Percentiles rank a stretch among this genome's conserved stretches.
Evolutionary conservation across 2,797 vertebrate genomes (phyloP).

Genomic region (Molossus molossus): DNA sequence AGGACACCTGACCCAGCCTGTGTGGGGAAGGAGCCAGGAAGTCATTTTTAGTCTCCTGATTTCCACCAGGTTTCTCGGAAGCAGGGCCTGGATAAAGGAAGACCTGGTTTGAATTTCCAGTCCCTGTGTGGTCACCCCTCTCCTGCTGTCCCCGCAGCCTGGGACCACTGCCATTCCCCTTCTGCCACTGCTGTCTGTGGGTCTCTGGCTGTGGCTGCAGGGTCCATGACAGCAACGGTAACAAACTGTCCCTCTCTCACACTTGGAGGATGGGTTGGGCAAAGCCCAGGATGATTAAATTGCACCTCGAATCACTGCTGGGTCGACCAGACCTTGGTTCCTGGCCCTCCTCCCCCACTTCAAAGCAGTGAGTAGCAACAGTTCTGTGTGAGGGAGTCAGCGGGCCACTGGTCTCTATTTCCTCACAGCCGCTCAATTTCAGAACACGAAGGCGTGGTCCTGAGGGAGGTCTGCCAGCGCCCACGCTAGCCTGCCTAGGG

Average conservation of each 20-base stretch:
- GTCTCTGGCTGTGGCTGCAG: not conserved
- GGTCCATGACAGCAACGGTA: not conserved
- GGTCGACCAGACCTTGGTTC: slow-evolving; percentile 19
- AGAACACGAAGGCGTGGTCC: slow-evolving; percentile 10
- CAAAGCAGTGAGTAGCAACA: slow-evolving; percentile 42
- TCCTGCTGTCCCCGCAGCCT: not conserved
- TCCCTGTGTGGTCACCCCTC: not conserved
- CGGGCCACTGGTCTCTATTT: slow-evolving; percentile 62
- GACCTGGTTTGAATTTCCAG: not conserved
- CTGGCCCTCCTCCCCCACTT: not conserved
- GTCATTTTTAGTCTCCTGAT: not conserved
- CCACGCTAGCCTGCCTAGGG: slow-evolving; percentile 39
- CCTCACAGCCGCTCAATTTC: not conserved
- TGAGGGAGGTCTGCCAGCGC: not conserved
- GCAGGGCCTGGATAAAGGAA: not conserved
- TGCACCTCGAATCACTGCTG: not conserved
- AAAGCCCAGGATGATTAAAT: slow-evolving; percentile 46
- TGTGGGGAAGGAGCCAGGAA: not conserved
- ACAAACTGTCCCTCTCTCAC: slow-evolving; percentile 63
- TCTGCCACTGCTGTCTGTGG: not conserved
- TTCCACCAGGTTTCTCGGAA: not conserved
- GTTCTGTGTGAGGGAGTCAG: slow-evolving; percentile 21
- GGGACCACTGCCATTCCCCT: no score
- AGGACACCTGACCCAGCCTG: not conserved
- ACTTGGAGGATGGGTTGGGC: not conserved